Conservation (phyloP, 2,113 vertebrate genomes). For the Chunga burmeisteri region DNA sequence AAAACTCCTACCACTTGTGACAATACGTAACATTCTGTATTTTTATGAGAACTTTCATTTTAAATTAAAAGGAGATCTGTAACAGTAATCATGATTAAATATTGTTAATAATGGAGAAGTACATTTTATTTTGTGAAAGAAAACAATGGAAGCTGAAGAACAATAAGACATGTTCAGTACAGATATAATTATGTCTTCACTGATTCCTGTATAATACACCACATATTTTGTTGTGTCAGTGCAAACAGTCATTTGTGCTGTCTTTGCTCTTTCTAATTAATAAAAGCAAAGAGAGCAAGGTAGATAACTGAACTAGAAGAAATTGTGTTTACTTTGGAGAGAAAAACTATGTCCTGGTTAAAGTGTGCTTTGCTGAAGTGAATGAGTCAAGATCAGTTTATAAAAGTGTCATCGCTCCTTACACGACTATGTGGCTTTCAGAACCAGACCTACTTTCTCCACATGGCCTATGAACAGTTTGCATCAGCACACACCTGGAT, state of each 20-base stretch:
- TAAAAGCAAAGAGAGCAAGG: neutral
- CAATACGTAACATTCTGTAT: neutral
- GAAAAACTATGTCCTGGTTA: neutral
- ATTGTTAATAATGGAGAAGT: neutral
- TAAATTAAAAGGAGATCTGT: neutral
- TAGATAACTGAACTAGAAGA: neutral
- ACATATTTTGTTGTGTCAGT: neutral
- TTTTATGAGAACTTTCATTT: neutral
- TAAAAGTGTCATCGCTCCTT: neutral
- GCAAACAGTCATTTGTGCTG: neutral
- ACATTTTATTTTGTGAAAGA: neutral
- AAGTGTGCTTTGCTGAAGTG: neutral
- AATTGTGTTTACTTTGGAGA: neutral
- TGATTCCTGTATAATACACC: neutral
- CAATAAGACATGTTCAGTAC: neutral
- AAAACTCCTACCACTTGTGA: neutral
- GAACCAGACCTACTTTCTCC: neutral
- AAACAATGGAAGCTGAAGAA: neutral
- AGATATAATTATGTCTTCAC: neutral
- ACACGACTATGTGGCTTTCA: fast-evolving
- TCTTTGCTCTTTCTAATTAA: neutral
- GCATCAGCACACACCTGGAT: neutral
- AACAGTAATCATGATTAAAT: neutral
- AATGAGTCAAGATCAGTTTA: neutral
- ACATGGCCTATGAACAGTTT: fast-evolving